Conservation (phyloP, 2,797 vertebrate genomes). For the Gastrophryne carolinensis region DNA sequence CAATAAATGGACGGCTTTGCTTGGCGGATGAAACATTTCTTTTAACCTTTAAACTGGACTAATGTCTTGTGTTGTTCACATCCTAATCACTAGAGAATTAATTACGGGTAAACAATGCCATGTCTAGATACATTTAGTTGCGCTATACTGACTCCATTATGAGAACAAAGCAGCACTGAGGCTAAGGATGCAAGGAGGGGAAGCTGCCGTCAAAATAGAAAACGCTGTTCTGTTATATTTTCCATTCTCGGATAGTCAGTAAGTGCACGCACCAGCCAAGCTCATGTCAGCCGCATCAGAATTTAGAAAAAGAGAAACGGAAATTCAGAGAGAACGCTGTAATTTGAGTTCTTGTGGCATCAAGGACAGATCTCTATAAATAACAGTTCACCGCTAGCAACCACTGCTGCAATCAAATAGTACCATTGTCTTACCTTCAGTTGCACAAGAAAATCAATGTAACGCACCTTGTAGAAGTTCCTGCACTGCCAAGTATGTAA, state of each 20-base stretch:
- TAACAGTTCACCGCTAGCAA: constrained; percentile 29
- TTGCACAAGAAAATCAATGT: constrained; percentile 54
- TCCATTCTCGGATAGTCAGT: neutral
- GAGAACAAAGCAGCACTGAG: neutral
- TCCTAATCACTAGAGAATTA: constrained; percentile 1
- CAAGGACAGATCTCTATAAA: constrained; percentile 38
- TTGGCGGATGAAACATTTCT: neutral
- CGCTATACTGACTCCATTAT: neutral
- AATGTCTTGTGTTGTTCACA: neutral
- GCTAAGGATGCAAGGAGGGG: neutral
- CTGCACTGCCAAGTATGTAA: constrained; percentile 47
- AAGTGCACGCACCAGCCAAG: neutral
- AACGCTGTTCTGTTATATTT: neutral
- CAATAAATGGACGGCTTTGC: neutral
- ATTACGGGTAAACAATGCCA: neutral
- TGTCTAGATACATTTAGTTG: neutral
- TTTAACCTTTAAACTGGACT: neutral
- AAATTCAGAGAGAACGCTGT: constrained; percentile 20
- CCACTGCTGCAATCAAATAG: constrained; percentile 40
- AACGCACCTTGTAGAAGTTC: constrained; percentile 35
- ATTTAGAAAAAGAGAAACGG: constrained; percentile 11
- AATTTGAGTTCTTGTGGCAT: constrained; percentile 25
- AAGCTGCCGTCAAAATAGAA: neutral
- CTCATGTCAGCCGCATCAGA: constrained; percentile 6
- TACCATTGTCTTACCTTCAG: constrained; percentile 23